These are phyloP conservation scores for Zootermopsis nevadensis DNA, from an alignment of 2,888 invertebrate species.

Conservation along the genomic window DNA sequence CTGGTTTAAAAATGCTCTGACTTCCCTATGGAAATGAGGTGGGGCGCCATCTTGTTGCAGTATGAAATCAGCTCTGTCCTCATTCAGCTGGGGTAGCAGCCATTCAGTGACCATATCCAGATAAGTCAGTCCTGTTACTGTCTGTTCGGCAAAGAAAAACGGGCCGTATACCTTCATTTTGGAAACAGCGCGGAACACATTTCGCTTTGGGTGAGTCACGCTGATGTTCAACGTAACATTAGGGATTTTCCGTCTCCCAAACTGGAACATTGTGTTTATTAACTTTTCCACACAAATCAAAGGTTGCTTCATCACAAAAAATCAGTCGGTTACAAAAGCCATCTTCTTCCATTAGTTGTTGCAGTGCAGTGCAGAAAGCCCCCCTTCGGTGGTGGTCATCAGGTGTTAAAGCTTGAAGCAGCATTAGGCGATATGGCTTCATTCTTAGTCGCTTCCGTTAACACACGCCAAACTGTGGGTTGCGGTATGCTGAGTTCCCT, in stretches of 20 bases:
- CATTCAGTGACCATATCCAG: constrained; percentile 15
- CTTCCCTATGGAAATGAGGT: background rate
- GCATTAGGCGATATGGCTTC: background rate
- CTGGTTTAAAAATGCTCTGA: constrained; percentile 14
- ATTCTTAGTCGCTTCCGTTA: too few species aligned
- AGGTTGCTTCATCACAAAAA: background rate
- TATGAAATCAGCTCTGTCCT: constrained; percentile 12
- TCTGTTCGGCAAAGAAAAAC: background rate
- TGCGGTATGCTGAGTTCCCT: too few species aligned
- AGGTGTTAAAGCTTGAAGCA: constrained; percentile 18
- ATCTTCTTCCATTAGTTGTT: constrained; percentile 9
- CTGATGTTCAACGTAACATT: too few species aligned
- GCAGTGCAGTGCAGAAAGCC: background rate
- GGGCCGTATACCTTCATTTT: constrained; percentile 1
- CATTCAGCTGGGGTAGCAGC: constrained; percentile 15
- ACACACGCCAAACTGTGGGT: too few species aligned
- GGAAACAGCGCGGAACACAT: constrained; percentile 12
- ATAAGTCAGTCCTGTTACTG: background rate
- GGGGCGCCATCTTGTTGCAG: background rate
- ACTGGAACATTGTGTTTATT: background rate
- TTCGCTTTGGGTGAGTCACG: background rate
- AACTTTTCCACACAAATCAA: background rate
- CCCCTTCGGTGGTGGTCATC: background rate
- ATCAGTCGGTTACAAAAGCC: background rate
- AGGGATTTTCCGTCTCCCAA: too few species aligned